Evolutionary conservation across 2,113 vertebrate genomes (phyloP).

Genomic region (Cephalopholis sonnerati): DNA sequence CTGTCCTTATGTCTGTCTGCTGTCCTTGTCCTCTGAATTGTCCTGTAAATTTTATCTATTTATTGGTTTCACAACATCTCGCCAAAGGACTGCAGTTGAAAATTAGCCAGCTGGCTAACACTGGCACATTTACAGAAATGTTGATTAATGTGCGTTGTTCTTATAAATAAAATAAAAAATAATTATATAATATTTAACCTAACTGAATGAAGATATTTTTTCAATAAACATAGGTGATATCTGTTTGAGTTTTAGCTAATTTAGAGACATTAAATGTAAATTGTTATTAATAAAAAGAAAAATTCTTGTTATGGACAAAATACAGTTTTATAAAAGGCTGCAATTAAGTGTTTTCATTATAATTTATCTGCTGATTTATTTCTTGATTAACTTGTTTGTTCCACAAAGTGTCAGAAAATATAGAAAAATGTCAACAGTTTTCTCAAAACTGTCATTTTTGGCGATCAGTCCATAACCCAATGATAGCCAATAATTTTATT

Average conservation of each 20-base stretch:
- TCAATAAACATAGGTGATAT: background rate
- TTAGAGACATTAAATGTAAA: background rate
- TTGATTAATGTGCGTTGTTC: no score
- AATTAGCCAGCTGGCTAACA: no score
- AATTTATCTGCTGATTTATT: background rate
- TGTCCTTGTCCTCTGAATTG: no score
- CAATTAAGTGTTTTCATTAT: background rate
- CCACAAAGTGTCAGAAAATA: background rate
- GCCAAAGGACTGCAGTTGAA: no score
- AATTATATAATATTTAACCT: background rate
- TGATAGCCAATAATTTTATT: background rate
- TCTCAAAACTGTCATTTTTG: background rate
- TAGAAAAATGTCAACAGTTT: no score
- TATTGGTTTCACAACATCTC: no score
- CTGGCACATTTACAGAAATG: no score
- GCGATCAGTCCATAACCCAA: background rate
- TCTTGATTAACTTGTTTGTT: background rate
- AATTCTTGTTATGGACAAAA: background rate
- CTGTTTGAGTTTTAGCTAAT: background rate
- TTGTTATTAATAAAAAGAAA: background rate
- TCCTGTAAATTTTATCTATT: no score
- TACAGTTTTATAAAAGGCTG: background rate
- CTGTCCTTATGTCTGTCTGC: no score
- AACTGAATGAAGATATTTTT: background rate
- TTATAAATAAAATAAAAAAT: no score